Evolutionary conservation across 2,797 vertebrate species (phyloP), one percentile per base, ranked within the genome.

Genomic region (Chaunax sp.): DNA sequence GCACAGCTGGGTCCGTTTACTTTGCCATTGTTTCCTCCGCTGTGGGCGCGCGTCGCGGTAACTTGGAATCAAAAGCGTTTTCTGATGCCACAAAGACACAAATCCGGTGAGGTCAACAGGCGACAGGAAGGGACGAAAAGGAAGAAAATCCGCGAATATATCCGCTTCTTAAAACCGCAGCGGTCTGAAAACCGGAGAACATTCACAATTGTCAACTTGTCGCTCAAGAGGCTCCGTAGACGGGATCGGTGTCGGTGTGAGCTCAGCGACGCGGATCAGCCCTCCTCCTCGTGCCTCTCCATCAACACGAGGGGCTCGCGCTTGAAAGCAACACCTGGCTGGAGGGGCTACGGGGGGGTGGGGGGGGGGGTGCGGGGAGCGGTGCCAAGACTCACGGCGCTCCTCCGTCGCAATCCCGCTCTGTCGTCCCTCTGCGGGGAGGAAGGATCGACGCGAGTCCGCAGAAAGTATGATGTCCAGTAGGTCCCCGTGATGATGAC

Each of bases 291-390:
- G n/a, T n/a, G n/a, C n/a, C 74, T 58, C 75, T 72, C 54, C 61
- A 75, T 49, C 64, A 0, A n/a, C n/a, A n/a, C n/a, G n/a, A n/a
- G n/a, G n/a, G n/a, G n/a, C n/a, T n/a, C n/a, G n/a, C n/a, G n/a
- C n/a, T n/a, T n/a, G n/a, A n/a, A 72, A 44, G 78, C 76, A 84
- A 82, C 90, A 89, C 81, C 86, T 87, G 87, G 63, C 30, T 68
- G 37, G 4, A 50, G 69, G 13, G 38, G 19, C 16, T 4, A 33
- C 1, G 18, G 26, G 0, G 37, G 19, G 2, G 25, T 4, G 11
- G 2, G 28, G 1, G 20, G 7, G 35, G 12, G 16, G 10, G 38
- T 4, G 28, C 4, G 28, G n/a, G 12, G 14, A 7, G 10, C 41
- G 22, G 41, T 1, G 57, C 23, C 57, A 40, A 53, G 52, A 55